phyloP scores from a whole-genome alignment of 2,113 vertebrate species.

The Eulemur rufifrons region DNA sequence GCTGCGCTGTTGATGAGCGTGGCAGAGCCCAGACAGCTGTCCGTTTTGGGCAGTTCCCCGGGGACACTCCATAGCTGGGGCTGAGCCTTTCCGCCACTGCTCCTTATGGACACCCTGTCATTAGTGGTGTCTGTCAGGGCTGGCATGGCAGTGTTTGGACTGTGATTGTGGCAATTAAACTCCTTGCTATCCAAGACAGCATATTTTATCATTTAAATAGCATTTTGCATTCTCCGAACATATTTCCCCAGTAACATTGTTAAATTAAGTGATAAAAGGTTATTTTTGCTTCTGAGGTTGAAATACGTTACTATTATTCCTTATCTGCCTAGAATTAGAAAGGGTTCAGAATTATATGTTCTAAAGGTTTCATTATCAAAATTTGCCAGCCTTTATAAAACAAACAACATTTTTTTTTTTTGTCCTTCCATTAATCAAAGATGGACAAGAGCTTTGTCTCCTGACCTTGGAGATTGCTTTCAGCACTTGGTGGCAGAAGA shows the following conservation, averaged over 20 bases:
- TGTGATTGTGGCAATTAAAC: conserved; percentile 83
- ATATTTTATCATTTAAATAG: conserved; percentile 81
- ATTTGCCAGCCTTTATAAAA: conserved; percentile 79
- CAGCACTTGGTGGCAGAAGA: background rate
- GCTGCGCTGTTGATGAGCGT: background rate
- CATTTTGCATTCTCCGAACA: conserved; percentile 76
- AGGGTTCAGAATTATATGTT: conserved; percentile 72
- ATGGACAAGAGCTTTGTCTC: conserved; percentile 58
- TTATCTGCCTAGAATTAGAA: conserved; percentile 80
- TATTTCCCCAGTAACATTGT: conserved; percentile 71
- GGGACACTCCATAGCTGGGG: background rate
- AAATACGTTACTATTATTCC: conserved; percentile 81
- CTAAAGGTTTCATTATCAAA: conserved; percentile 83
- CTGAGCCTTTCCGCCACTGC: conserved; percentile 35
- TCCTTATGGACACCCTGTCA: conserved; percentile 72
- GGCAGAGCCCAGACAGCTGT: background rate
- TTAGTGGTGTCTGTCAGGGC: conserved; percentile 71
- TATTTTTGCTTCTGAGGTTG: conserved; percentile 82
- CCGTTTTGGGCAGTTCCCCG: background rate
- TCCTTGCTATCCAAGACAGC: conserved; percentile 57
- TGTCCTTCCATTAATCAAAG: conserved; percentile 73
- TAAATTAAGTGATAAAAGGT: conserved; percentile 85
- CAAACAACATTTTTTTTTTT: conserved; percentile 75
- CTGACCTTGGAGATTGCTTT: conserved; percentile 52
- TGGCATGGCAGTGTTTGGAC: conserved; percentile 73